phyloP scores from a whole-genome alignment of 2,113 vertebrate genomes.

The Carlito syrichta region DNA sequence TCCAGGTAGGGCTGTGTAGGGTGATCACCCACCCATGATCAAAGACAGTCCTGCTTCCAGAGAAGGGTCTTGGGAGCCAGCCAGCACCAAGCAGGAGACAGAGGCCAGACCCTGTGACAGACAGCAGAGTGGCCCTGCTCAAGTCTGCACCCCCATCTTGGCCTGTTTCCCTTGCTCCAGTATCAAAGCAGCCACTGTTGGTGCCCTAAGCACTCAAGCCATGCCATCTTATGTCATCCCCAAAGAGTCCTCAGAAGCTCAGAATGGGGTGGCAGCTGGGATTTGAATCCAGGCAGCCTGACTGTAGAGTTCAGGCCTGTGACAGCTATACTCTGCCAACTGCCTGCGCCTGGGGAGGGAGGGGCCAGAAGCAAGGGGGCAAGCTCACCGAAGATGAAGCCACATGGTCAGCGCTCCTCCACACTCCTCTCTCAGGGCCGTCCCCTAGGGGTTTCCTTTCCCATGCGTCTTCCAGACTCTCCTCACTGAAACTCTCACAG shows the following conservation, averaged over 20 bases:
- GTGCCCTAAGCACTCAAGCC: fast-evolving
- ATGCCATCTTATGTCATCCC: fast-evolving
- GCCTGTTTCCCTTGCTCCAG: neutral
- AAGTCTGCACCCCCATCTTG: no score
- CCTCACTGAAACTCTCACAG: neutral
- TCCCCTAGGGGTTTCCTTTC: neutral
- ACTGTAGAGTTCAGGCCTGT: neutral
- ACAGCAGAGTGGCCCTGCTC: neutral
- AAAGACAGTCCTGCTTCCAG: no score
- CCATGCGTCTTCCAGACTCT: neutral
- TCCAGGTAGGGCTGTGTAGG: neutral
- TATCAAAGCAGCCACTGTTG: fast-evolving
- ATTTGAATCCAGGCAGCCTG: neutral
- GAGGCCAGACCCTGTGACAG: neutral
- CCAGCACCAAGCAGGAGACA: neutral
- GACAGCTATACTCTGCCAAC: neutral
- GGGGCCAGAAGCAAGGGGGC: neutral
- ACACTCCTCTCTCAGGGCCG: neutral
- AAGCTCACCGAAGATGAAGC: fast-evolving
- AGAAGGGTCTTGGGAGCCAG: neutral
- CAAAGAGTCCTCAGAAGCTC: no score
- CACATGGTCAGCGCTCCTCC: fast-evolving
- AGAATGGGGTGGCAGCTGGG: neutral
- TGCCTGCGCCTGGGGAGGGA: neutral
- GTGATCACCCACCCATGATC: neutral